Evolutionary conservation across 1,140 invertebrate genomes (phyloP).

Genomic region (silkworm (Bombyx mori)): DNA sequence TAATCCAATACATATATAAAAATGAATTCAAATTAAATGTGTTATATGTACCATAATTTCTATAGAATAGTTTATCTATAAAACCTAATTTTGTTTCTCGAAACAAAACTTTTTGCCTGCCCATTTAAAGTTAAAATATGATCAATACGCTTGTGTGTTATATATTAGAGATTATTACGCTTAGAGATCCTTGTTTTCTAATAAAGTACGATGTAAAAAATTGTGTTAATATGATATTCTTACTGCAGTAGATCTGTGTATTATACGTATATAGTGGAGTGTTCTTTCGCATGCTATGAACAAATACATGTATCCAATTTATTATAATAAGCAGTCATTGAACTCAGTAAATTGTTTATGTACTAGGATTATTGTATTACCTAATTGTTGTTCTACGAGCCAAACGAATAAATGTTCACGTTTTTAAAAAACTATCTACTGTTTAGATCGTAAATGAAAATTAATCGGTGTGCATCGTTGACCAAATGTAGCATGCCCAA

Average conservation of each 20-base stretch:
- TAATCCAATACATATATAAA: conserved; percentile 11
- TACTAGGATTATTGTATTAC: conserved; percentile 19
- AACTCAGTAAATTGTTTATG: conserved; percentile 8
- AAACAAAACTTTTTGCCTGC: too few relatives aligned
- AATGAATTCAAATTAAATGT: too few relatives aligned
- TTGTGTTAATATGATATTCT: conserved; percentile 41
- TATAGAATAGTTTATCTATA: too few relatives aligned
- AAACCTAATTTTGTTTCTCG: too few relatives aligned
- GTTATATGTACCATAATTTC: too few relatives aligned
- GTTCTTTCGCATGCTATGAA: conserved; percentile 32
- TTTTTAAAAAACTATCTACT: too few relatives aligned
- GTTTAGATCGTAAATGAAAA: too few relatives aligned
- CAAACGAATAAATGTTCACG: too few relatives aligned
- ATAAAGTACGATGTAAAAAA: conserved; percentile 35
- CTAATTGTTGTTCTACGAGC: not conserved
- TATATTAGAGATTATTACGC: conserved; percentile 56
- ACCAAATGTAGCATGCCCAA: too few relatives aligned
- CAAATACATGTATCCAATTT: conserved; percentile 16
- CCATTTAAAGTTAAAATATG: conserved; percentile 27
- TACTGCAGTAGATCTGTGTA: conserved; percentile 55
- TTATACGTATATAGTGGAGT: conserved; percentile 30
- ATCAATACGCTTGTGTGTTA: conserved; percentile 60
- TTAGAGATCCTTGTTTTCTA: conserved; percentile 57
- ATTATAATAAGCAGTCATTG: conserved; percentile 6
- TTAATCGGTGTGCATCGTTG: too few relatives aligned